phyloP scores from a whole-genome alignment of 2,797 vertebrate genomes.

The Protosalanx chinensis region DNA sequence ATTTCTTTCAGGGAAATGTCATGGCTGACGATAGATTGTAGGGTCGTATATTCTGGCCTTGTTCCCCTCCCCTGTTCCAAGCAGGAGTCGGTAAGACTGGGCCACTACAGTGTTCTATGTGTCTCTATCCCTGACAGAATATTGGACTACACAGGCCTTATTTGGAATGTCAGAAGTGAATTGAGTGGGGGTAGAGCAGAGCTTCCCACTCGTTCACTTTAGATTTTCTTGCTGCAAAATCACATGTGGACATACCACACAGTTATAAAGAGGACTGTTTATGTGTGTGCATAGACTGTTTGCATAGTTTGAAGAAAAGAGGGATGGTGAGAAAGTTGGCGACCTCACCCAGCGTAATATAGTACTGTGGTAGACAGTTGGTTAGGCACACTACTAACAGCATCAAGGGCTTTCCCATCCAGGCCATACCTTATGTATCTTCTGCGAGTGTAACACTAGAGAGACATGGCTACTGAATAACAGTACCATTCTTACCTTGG shows the following conservation, averaged over 20 bases:
- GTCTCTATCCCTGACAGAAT: conserved; percentile 58
- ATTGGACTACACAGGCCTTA: conserved; percentile 68
- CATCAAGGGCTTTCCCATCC: background rate
- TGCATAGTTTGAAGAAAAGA: conserved; percentile 16
- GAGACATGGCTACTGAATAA: too few relatives aligned
- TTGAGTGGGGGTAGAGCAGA: conserved; percentile 70
- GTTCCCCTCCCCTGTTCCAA: conserved; percentile 56
- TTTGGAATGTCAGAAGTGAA: conserved; percentile 74
- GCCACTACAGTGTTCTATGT: conserved; percentile 59
- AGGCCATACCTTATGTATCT: too few relatives aligned
- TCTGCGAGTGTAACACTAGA: too few relatives aligned
- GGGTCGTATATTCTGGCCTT: conserved; percentile 64
- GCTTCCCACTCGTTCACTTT: conserved; percentile 58
- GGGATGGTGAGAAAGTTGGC: background rate
- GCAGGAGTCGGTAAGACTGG: conserved; percentile 49
- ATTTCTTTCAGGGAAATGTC: conserved; percentile 63
- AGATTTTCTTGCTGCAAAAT: conserved; percentile 40
- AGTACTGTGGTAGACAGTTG: background rate
- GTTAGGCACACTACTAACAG: background rate
- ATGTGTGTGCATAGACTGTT: conserved; percentile 31
- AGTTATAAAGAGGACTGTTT: background rate
- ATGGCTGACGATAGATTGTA: conserved; percentile 63
- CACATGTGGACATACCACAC: conserved; percentile 10
- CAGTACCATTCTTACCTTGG: background rate
- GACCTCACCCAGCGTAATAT: background rate